Base-by-base conservation (phyloP, 1,140 invertebrate species). In the Megalonaias nervosa region DNA sequence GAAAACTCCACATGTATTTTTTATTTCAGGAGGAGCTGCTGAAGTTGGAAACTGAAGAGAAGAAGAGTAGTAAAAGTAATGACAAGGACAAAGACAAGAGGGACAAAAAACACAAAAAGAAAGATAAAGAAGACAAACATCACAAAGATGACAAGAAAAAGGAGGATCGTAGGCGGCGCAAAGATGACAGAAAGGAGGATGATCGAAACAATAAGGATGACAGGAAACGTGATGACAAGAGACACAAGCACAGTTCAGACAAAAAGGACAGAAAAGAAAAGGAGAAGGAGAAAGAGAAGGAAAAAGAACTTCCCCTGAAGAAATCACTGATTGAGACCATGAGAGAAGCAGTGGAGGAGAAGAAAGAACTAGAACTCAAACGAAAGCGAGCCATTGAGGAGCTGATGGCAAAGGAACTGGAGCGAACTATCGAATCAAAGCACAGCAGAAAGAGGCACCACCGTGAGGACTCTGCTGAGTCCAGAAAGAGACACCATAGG, bases 81-180 rank as follows among this genome's bases (percentile, higher is more conserved):
- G 78, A 90, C 90, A 74, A 89, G 87, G n/a, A 86, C 87, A 82
- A 82, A 90, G 72, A 77, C 15, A 74, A 75, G 56, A 75, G 76
- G 64, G 79, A 81, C 14, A 67, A 75, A 61, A 71, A 81, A 19
- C 68, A 78, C 60, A 67, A 72, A 21, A 74, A 92, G 55, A 90
- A 90, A 85, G 85, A 90, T 71, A 80, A 91, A n/a, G 89, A 90
- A 58, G 88, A 89, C 31, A 87, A 90, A 67, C 77, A 88, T 48
- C 87, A 90, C 26, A 84, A 85, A 75, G 85, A 87, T 73, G 84
- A 89, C 55, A 84, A 83, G 69, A 82, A 84, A 62, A 78, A 87
- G n/a, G 75, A 73, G 16, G 77, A 75, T 71, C 69, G 67, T 26
- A 38, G 69, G 6, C 64, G 58, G 17, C 65, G 57, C n/a, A 60